Base-by-base conservation (phyloP, 2,888 invertebrate species). In the Amblyteles armatorius region DNA sequence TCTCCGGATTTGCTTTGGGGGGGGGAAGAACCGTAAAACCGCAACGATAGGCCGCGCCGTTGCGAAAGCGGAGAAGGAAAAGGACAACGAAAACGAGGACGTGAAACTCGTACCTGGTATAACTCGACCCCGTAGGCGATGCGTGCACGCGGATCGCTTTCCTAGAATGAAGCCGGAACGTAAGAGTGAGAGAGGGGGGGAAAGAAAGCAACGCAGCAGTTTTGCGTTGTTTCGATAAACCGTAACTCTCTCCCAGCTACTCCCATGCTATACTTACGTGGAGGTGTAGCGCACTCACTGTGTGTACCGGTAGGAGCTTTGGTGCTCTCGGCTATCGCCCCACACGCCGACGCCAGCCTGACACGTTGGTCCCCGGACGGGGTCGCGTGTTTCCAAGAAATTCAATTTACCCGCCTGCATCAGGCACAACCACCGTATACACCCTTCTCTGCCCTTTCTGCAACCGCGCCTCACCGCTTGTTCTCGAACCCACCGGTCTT, bases 321-420 rank as follows among this genome's bases (percentile, higher is more conserved):
- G 50, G 65, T 13, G 63, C 65, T 48, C 65, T 22, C 65, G 65
- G 26, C 57, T 26, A 1, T 11, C 13, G 2, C 13, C 50, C n/a
- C 9, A 3, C 65, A 29, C 4, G 44, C 44, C 57, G 19, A 36
- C 13, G 73, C 60, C 2, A 26, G 29, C 16, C 9, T 29, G 44
- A n/a, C 40, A 29, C 57, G 52, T 60, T 71, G 22, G 63, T 79
- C 29, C 13, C 60, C 69, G 52, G 52, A 80, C 57, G 67, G 55
- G 72, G 72, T 80, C 79, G 79, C 79, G 79, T 73, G 79, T 73
- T 80, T 73, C 72, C 33, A 65, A 73, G 73, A 73, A 80, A 80
- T 80, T 65, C 72, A 80, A 80, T 80, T 80, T 73, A 63, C 63
- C 63, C 60, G 33, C 63, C 22, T 71, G 63, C 63, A 71, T 63